Conservation (phyloP, 2,113 vertebrate genomes). For the Lipophrys pholis region DNA sequence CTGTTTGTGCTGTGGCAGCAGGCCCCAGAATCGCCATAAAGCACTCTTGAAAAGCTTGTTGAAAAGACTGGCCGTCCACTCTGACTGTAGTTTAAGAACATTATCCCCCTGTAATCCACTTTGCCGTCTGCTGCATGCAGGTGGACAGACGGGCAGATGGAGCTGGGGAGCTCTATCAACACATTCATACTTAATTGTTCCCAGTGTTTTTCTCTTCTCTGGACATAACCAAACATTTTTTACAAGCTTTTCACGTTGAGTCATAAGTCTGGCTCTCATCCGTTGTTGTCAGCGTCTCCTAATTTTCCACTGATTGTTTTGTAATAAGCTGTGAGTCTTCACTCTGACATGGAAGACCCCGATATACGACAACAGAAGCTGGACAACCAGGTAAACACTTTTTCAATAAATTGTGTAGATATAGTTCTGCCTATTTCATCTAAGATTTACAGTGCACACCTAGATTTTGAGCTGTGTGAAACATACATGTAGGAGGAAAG, state of each 20-base stretch:
- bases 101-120: conserved; percentile 85
- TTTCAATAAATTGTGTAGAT: not conserved
- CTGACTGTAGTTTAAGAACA: conserved; percentile 79
- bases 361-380: conserved; percentile 83
- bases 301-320: not conserved
- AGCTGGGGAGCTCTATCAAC: conserved; percentile 38
- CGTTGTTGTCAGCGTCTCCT: not conserved
- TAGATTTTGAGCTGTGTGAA: not conserved
- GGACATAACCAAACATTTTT: not conserved
- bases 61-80: conserved; percentile 31
- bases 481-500: not conserved
- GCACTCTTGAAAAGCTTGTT: conserved; percentile 4
- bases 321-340: not conserved
- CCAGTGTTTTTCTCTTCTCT: not conserved
- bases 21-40: conserved; percentile 11
- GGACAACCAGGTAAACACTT: conserved; percentile 81
- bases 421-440: not conserved
- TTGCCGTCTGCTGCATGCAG: conserved; percentile 82
- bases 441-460: not conserved
- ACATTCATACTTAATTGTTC: conserved; percentile 11
- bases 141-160: conserved; percentile 71
- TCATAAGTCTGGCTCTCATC: conserved; percentile 13
- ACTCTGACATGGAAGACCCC: conserved; percentile 76
- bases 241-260: not conserved
- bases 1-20: not conserved